Evolutionary conservation across 1,140 invertebrate species (phyloP).

Genomic region (Achroia grisella): DNA sequence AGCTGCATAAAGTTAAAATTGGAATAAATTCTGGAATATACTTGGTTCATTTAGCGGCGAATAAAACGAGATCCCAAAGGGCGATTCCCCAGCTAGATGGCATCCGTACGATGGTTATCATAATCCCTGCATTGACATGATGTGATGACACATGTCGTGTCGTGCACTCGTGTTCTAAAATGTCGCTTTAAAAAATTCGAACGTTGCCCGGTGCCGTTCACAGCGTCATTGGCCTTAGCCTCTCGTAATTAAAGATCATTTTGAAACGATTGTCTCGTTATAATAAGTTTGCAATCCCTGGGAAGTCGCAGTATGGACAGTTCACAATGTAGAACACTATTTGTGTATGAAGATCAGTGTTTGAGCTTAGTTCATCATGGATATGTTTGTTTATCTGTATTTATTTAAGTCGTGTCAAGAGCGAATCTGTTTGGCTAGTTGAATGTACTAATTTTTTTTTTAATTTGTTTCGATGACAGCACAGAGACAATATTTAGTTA

Average conservation of each 20-base stretch:
- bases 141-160: conserved; percentile 73
- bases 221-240: conserved; percentile 16
- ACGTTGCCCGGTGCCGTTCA: background rate
- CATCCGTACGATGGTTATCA: conserved; percentile 71
- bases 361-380: conserved; percentile 30
- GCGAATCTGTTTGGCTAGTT: conserved; percentile 20
- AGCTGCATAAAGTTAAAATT: conserved; percentile 16
- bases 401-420: conserved; percentile 38
- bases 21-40: too few relatives aligned
- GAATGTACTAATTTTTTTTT: conserved; percentile 14
- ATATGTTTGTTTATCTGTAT: conserved; percentile 36
- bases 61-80: conserved; percentile 57
- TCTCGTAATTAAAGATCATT: conserved; percentile 22
- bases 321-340: conserved; percentile 62
- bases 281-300: conserved; percentile 31
- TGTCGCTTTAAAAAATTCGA: conserved; percentile 48
- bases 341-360: conserved; percentile 54
- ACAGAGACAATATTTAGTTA: too few relatives aligned
- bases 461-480: background rate
- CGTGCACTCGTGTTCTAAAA: conserved; percentile 65
- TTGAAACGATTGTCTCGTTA: conserved; percentile 12
- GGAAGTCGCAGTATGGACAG: conserved; percentile 50
- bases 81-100: conserved; percentile 69
- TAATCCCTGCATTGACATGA: conserved; percentile 72
- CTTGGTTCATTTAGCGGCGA: background rate